These are phyloP conservation scores for Pterocles orientalis DNA, from an alignment of 2,113 vertebrate genomes.

Conservation along the genomic window DNA sequence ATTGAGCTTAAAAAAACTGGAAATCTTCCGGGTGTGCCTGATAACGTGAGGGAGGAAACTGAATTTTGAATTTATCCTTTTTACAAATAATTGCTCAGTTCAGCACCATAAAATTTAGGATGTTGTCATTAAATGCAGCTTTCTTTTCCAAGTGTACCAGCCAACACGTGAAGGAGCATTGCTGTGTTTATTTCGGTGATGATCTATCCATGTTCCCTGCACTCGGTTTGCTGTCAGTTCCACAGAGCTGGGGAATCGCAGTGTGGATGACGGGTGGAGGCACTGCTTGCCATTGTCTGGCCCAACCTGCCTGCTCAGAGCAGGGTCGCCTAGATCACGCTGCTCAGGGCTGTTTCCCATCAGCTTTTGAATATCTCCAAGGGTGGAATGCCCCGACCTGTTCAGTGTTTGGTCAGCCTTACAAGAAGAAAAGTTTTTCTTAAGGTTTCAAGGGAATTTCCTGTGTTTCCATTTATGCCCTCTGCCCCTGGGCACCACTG, in stretches of 20 bases:
- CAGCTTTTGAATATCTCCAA: neutral
- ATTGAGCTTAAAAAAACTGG: neutral
- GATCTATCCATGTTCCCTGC: neutral
- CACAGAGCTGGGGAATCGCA: neutral
- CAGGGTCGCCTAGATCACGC: accelerated
- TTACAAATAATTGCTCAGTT: neutral
- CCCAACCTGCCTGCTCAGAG: neutral
- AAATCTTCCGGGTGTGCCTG: neutral
- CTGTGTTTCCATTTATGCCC: neutral
- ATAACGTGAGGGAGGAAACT: neutral
- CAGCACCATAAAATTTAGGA: neutral
- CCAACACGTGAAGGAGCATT: accelerated
- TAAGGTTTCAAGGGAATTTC: neutral
- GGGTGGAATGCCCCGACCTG: neutral
- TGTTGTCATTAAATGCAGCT: neutral
- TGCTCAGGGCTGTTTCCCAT: neutral
- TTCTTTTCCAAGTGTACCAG: neutral
- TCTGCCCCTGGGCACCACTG: neutral
- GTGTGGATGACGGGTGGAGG: too few relatives aligned
- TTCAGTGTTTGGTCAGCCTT: neutral
- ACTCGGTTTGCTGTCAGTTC: neutral
- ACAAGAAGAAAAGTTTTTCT: neutral
- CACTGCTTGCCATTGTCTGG: accelerated
- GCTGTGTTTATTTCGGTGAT: neutral
- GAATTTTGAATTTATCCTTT: conserved; percentile 14